phyloP scores from a whole-genome alignment of 37 sponge, comb jelly and placozoan genomes.

The Cliona cf. orientalis region DNA sequence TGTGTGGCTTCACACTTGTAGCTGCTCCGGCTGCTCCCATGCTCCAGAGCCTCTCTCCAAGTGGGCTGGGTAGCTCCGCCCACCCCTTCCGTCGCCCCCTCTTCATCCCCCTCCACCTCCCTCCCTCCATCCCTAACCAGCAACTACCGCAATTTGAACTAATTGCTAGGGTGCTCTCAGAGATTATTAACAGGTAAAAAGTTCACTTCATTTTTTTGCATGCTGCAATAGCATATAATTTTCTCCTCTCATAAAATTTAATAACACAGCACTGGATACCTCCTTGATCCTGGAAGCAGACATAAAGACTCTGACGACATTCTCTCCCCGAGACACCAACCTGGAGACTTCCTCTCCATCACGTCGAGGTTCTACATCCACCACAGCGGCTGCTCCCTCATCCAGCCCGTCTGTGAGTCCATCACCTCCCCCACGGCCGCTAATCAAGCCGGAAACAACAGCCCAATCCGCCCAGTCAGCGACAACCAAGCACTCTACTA shows the following conservation, averaged over 20 bases:
- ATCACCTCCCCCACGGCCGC: too few relatives aligned
- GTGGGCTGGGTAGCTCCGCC: not conserved
- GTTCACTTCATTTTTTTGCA: too few relatives aligned
- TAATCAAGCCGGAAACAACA: too few relatives aligned
- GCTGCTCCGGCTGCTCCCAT: constrained; percentile 70
- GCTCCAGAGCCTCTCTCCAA: constrained; percentile 3
- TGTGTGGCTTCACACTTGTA: constrained; percentile 73
- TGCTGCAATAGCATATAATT: too few relatives aligned
- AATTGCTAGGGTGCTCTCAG: not conserved
- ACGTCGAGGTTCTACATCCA: constrained; percentile 51
- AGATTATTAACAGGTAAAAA: not conserved
- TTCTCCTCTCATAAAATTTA: too few relatives aligned
- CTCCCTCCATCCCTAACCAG: constrained; percentile 1
- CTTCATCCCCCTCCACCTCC: constrained; percentile 51
- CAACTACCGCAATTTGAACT: not conserved
- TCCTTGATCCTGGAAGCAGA: constrained; percentile 50
- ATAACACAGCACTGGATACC: constrained; percentile 36
- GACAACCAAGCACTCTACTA: too few relatives aligned
- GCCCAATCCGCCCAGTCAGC: too few relatives aligned
- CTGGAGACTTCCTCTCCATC: not conserved
- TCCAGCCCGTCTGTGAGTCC: constrained; percentile 39
- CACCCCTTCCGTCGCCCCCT: constrained; percentile 49
- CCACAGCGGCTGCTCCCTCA: constrained; percentile 40
- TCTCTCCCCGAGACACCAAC: not conserved
- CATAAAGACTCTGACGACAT: not conserved